Conservation (phyloP, 2,797 vertebrate species). For the Pseudomugil gertrudae region DNA sequence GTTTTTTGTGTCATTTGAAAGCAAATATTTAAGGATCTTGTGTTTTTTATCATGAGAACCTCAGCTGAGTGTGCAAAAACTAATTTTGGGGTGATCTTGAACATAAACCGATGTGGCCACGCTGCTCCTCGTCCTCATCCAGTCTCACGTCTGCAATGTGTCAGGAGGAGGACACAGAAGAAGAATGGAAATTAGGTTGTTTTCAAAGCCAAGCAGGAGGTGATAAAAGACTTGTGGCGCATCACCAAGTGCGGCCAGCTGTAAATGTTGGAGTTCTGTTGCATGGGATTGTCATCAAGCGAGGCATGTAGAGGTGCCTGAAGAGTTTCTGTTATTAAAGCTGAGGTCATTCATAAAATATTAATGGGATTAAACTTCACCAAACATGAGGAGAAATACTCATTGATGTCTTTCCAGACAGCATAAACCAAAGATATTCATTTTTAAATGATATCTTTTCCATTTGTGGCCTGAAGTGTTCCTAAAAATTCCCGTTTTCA, state of each 20-base stretch:
- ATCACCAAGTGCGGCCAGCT: constrained; percentile 61
- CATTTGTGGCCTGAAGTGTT: neutral
- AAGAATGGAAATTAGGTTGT: constrained; percentile 77
- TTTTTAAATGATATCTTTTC: neutral
- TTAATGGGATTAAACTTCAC: constrained; percentile 1
- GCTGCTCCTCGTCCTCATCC: constrained; percentile 46
- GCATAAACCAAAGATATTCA: neutral
- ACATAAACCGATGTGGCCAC: too few relatives aligned
- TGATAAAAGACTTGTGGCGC: constrained; percentile 76
- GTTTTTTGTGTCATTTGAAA: too few relatives aligned
- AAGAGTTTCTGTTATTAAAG: constrained; percentile 21
- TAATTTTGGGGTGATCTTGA: too few relatives aligned
- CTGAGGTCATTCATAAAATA: neutral
- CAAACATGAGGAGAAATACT: neutral
- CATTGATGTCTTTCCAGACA: neutral
- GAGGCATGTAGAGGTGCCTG: constrained; percentile 29
- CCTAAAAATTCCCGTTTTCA: neutral
- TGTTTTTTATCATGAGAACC: too few relatives aligned
- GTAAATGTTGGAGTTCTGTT: constrained; percentile 44
- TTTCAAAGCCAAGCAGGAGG: constrained; percentile 70
- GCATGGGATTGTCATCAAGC: constrained; percentile 30
- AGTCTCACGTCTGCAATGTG: constrained; percentile 76
- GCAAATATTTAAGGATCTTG: too few relatives aligned
- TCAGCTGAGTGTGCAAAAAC: too few relatives aligned
- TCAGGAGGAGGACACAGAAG: constrained; percentile 59